Evolutionary conservation across 2,113 vertebrate genomes (phyloP).

Genomic region (Petromus typicus): DNA sequence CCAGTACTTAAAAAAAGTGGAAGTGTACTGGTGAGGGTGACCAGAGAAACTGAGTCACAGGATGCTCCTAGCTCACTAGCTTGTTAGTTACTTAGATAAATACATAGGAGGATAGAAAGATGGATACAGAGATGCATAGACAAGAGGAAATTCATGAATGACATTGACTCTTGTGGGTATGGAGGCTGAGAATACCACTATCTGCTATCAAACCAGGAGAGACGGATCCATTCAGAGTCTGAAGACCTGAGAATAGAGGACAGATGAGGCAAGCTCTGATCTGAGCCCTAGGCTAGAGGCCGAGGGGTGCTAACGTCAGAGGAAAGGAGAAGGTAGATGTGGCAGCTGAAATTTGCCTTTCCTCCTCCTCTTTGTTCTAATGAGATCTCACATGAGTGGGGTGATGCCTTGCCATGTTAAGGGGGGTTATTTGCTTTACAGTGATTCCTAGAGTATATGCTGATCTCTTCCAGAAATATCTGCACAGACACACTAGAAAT

Average conservation of each 20-base stretch:
- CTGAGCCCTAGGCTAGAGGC: background rate
- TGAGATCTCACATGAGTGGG: background rate
- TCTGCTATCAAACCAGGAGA: no score
- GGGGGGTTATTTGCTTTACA: background rate
- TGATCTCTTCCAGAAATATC: background rate
- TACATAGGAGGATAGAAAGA: background rate
- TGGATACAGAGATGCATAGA: background rate
- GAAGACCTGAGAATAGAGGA: background rate
- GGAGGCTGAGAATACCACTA: background rate
- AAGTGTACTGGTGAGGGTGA: no score
- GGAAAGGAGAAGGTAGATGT: background rate
- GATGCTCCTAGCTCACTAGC: background rate
- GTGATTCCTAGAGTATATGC: background rate
- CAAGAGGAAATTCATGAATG: background rate
- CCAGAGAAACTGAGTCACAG: background rate
- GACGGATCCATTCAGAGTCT: background rate
- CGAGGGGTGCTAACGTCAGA: no score
- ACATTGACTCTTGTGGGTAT: background rate
- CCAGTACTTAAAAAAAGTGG: no score
- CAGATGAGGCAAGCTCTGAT: background rate
- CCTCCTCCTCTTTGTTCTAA: background rate
- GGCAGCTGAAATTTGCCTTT: background rate
- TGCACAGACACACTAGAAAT: background rate
- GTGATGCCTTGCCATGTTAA: background rate
- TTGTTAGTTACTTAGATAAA: background rate